A percentile compares a stretch with the other conserved stretches of the same genome.
Evolutionary conservation across 2,797 vertebrate genomes (phyloP).

Genomic region (Phrynocephalus vlangalii): DNA sequence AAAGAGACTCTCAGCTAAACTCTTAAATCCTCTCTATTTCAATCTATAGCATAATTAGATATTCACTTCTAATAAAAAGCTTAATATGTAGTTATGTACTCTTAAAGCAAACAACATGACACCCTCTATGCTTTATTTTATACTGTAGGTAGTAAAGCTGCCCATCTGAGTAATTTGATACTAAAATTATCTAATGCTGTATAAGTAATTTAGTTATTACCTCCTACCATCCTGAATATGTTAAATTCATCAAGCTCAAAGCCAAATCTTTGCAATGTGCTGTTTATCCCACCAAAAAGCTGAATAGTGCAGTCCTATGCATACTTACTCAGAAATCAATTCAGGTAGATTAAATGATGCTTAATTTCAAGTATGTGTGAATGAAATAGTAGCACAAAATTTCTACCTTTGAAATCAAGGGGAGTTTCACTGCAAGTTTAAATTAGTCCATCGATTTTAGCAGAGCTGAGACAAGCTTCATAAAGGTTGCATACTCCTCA

Average conservation of each 20-base stretch:
- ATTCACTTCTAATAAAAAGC: conserved; percentile 14
- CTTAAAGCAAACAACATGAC: not conserved
- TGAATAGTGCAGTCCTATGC: not conserved
- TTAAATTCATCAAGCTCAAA: not conserved
- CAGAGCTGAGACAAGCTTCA: not conserved
- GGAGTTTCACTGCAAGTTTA: not conserved
- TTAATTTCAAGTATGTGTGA: not conserved
- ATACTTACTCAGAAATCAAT: not conserved
- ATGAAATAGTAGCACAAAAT: not conserved
- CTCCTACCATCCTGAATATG: not conserved
- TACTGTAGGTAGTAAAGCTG: fast-evolving
- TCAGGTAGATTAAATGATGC: not conserved
- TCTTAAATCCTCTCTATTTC: not conserved
- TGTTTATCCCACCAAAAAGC: not conserved
- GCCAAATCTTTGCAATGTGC: not conserved
- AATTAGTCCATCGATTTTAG: not conserved
- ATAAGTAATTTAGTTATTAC: not conserved
- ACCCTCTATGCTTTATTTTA: fast-evolving
- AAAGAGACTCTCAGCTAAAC: conserved; percentile 8
- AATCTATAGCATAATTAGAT: not conserved
- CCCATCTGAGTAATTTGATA: not conserved
- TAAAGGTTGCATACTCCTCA: not conserved
- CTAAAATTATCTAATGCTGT: not conserved
- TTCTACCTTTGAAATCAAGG: not conserved
- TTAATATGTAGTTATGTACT: not conserved